phyloP scores from a whole-genome alignment of 2,113 vertebrate genomes.

The Poecilia latipinna region DNA sequence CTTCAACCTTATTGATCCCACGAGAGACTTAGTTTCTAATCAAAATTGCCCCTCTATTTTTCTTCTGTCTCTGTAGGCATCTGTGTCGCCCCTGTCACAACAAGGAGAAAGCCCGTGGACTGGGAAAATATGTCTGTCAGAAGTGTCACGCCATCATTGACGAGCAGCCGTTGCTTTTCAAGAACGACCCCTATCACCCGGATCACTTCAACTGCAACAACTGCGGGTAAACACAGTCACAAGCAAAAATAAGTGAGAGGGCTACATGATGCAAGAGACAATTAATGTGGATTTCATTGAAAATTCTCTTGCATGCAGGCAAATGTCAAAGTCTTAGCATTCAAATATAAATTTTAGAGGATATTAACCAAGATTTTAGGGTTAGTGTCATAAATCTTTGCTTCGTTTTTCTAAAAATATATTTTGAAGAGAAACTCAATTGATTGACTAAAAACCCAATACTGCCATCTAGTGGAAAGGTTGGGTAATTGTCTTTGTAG shows the following conservation, averaged over 20 bases:
- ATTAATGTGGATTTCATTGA: background rate
- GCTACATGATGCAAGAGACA: background rate
- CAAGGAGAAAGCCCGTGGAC: constrained; percentile 92
- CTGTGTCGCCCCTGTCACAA: constrained; percentile 97
- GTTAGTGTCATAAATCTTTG: background rate
- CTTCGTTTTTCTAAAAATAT: background rate
- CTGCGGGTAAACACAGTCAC: constrained; percentile 85
- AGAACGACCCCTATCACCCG: constrained; percentile 97
- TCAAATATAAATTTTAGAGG: background rate
- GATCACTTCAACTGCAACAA: constrained; percentile 99
- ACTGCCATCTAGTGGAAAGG: constrained; percentile 41
- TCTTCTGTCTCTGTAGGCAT: constrained; percentile 80
- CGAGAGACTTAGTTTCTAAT: background rate
- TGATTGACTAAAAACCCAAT: background rate
- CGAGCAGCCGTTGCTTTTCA: constrained; percentile 94
- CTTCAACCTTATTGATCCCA: background rate
- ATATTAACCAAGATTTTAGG: background rate
- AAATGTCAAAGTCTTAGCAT: background rate
- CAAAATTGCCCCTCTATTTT: background rate
- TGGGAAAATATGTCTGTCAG: constrained; percentile 98
- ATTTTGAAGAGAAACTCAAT: background rate
- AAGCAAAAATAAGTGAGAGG: background rate
- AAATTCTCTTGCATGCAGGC: background rate
- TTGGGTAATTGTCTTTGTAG: background rate
- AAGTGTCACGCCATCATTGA: constrained; percentile 98